phyloP scores from a whole-genome alignment of 2,113 vertebrate species.

The Enhydra lutris region DNA sequence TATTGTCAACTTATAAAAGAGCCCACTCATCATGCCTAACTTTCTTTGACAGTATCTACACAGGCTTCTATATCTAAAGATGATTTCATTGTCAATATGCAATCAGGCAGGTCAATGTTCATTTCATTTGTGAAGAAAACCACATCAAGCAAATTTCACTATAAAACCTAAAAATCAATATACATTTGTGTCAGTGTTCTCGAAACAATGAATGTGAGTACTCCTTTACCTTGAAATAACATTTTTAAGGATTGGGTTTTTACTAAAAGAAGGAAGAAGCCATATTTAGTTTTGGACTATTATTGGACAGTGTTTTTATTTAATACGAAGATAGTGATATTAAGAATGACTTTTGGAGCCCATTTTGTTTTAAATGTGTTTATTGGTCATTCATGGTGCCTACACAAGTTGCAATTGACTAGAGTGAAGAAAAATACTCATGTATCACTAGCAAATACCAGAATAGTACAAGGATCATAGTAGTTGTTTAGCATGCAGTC shows the following conservation, averaged over 20 bases:
- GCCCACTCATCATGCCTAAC: slow-evolving; percentile 36
- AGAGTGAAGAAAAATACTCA: not conserved
- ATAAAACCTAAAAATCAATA: slow-evolving; percentile 74
- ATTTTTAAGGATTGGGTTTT: slow-evolving; percentile 54
- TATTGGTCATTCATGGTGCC: not conserved
- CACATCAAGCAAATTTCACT: slow-evolving; percentile 70
- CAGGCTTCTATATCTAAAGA: slow-evolving; percentile 48
- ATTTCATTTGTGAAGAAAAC: slow-evolving; percentile 77
- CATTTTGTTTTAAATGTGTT: not conserved
- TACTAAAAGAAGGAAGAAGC: not conserved
- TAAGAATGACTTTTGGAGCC: not conserved
- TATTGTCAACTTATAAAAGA: slow-evolving; percentile 25
- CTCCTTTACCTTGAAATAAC: slow-evolving; percentile 38
- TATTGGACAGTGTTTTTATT: slow-evolving; percentile 6
- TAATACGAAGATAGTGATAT: not conserved
- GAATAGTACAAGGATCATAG: not conserved
- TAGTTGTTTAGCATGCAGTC: not conserved
- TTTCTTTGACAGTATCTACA: slow-evolving; percentile 52
- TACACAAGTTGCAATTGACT: not conserved
- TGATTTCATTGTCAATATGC: slow-evolving; percentile 73
- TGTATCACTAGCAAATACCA: not conserved
- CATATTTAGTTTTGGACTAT: not conserved
- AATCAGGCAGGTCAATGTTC: slow-evolving; percentile 68
- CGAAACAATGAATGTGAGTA: slow-evolving; percentile 56
- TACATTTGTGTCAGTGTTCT: slow-evolving; percentile 25